phyloP scores from a whole-genome alignment of 2,888 invertebrate species.

The Microchrysa polita region DNA sequence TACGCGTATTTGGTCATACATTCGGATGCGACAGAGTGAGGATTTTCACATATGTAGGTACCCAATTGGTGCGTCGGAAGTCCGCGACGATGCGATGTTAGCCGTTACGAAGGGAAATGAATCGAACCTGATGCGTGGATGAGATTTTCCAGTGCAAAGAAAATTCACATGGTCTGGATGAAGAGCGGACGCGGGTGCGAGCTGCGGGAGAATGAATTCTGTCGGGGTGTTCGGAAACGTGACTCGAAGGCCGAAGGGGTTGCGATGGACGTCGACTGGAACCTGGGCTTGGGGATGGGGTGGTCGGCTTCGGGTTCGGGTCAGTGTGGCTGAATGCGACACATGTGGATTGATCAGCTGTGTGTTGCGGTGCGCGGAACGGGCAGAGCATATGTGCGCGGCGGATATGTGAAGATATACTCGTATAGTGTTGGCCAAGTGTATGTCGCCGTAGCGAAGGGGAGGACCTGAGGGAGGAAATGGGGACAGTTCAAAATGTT shows the following conservation, averaged over 20 bases:
- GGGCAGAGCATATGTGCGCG: slow-evolving; percentile 38
- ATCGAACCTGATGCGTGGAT: not conserved
- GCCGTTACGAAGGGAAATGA: slow-evolving; percentile 28
- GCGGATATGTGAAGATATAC: slow-evolving; percentile 22
- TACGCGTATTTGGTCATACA: slow-evolving; percentile 6
- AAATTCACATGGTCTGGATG: slow-evolving; percentile 14
- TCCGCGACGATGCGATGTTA: slow-evolving; percentile 30
- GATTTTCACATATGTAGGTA: not conserved
- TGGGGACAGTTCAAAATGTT: slow-evolving; percentile 29
- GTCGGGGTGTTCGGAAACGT: not conserved
- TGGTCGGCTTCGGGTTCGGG: slow-evolving; percentile 29
- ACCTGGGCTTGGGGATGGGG: slow-evolving; percentile 2
- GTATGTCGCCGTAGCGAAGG: not conserved
- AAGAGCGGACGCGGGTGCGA: slow-evolving; percentile 4
- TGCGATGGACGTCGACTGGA: slow-evolving; percentile 4
- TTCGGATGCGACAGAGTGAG: slow-evolving; percentile 9
- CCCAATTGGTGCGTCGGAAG: slow-evolving; percentile 5
- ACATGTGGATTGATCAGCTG: slow-evolving; percentile 36
- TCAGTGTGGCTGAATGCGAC: slow-evolving; percentile 27
- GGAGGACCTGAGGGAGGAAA: slow-evolving; percentile 42
- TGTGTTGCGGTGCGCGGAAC: not conserved
- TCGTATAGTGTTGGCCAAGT: not conserved
- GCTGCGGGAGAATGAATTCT: not conserved
- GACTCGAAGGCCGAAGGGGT: slow-evolving; percentile 18
- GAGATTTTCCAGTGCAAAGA: slow-evolving; percentile 17